Conservation (phyloP, 2,797 vertebrate genomes). For the Sitta carolinensis region DNA sequence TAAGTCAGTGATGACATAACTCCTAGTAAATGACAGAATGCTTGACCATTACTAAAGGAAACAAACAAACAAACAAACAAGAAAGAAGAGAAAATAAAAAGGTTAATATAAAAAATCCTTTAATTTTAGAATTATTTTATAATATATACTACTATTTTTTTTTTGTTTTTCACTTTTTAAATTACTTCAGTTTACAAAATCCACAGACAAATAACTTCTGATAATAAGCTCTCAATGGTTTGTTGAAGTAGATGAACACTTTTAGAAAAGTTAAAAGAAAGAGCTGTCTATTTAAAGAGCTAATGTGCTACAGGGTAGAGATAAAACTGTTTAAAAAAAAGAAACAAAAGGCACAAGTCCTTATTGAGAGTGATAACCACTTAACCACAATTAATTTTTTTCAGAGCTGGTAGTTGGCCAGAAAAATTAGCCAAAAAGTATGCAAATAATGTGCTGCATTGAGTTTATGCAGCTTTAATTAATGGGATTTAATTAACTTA, state of each 20-base stretch:
- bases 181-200: not conserved
- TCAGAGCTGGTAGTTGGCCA: not conserved
- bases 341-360: not conserved
- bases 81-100: not conserved
- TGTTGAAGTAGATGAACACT: not conserved
- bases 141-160: not conserved
- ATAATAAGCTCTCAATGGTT: not conserved
- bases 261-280: not conserved
- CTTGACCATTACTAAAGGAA: not conserved
- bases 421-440: not conserved
- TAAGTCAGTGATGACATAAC: not conserved
- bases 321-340: not conserved
- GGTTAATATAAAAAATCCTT: not conserved
- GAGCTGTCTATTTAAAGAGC: not conserved
- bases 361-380: not conserved
- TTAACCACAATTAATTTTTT: not conserved
- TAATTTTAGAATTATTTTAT: not conserved
- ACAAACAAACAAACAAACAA: not conserved
- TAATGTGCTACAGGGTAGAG: not conserved
- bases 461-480: not conserved
- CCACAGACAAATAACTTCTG: not conserved
- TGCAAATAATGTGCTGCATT: not conserved
- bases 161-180: not conserved
- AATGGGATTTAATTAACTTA: conserved; percentile 9
- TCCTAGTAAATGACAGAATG: not conserved